Conservation (phyloP, 2,797 vertebrate genomes). For the Echiichthys vipera region DNA sequence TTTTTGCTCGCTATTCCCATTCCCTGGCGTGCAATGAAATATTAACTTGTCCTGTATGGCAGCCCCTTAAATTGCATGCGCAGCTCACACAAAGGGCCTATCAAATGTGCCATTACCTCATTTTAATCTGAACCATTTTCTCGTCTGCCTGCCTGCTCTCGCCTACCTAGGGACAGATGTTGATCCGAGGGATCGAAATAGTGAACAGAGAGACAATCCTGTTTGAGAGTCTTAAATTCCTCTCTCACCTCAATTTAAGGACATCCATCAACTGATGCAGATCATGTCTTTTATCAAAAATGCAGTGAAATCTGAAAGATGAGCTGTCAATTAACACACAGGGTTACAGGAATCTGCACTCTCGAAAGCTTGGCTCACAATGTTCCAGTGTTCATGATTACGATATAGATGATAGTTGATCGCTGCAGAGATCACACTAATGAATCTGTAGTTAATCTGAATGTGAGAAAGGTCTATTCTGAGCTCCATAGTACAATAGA, state of each 20-base stretch:
- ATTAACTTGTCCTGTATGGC: conserved; percentile 81
- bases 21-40: conserved; percentile 79
- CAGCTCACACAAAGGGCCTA: conserved; percentile 75
- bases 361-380: conserved; percentile 17
- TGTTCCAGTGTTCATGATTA: conserved; percentile 15
- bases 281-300: conserved; percentile 42
- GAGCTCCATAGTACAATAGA: background rate
- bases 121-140: conserved; percentile 83
- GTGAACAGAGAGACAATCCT: conserved; percentile 61
- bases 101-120: conserved; percentile 84
- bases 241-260: conserved; percentile 59
- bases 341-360: conserved; percentile 20
- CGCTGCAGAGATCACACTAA: background rate
- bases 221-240: conserved; percentile 57
- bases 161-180: conserved; percentile 73
- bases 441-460: conserved; percentile 10
- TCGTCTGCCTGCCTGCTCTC: conserved; percentile 59
- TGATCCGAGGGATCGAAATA: conserved; percentile 72
- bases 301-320: conserved; percentile 32
- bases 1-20: conserved; percentile 64
- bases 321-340: conserved; percentile 33
- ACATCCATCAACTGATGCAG: conserved; percentile 39
- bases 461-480: conserved; percentile 6
- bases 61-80: conserved; percentile 79
- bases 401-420: conserved; percentile 29